Conservation (phyloP, 1,140 invertebrate genomes). For the Brachionus rotundiformis region DNA sequence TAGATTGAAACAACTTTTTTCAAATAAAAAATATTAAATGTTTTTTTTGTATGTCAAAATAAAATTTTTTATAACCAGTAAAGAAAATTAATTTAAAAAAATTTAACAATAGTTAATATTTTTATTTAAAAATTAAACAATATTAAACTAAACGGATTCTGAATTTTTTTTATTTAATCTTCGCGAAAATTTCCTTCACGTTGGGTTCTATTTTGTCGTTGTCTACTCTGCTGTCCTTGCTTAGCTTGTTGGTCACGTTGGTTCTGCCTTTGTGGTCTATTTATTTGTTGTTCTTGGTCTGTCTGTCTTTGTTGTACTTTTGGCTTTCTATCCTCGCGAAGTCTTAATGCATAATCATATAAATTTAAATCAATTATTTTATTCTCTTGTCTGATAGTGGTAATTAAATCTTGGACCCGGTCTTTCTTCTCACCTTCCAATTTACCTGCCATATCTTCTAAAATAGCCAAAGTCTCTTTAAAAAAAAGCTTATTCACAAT, state of each 20-base stretch:
- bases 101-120: background rate
- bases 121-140: background rate
- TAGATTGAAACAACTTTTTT: background rate
- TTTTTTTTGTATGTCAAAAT: background rate
- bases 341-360: constrained; percentile 29
- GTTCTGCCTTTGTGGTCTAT: background rate
- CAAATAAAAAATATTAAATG: background rate
- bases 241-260: background rate
- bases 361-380: constrained; percentile 47
- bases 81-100: background rate
- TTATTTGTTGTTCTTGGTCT: background rate
- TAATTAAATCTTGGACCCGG: background rate
- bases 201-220: background rate
- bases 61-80: background rate
- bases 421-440: constrained; percentile 34
- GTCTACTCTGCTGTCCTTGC: background rate
- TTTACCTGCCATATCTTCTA: background rate
- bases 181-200: background rate
- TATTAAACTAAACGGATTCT: constrained; percentile 4
- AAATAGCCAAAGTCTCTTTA: constrained; percentile 23
- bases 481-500: constrained; percentile 4
- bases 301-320: background rate
- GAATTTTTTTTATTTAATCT: background rate
- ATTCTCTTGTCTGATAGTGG: background rate
- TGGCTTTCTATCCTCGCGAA: background rate